Evolutionary conservation across 2,113 vertebrate genomes (phyloP).

Genomic region (Ctenomys sociabilis): DNA sequence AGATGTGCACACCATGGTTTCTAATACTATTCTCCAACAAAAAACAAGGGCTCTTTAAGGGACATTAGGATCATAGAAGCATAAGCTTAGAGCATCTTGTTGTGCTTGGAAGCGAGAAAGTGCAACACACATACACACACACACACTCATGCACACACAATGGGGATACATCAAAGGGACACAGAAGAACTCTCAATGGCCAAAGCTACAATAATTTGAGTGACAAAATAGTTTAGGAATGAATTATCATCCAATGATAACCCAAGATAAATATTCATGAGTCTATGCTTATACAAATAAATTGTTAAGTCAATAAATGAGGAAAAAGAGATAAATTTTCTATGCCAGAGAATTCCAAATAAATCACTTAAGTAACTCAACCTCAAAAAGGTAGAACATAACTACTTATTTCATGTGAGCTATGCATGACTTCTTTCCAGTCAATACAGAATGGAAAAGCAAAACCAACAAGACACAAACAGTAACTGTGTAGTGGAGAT

Average conservation of each 20-base stretch:
- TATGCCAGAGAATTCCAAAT: not conserved
- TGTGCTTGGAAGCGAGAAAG: not conserved
- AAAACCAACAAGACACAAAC: not conserved
- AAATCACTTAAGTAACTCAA: not conserved
- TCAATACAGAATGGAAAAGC: not conserved
- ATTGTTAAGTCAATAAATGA: not conserved
- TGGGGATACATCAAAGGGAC: not conserved
- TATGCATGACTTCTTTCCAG: not conserved
- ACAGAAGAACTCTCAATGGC: not conserved
- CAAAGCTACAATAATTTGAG: not conserved
- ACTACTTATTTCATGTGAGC: not conserved
- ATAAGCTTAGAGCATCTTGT: not conserved
- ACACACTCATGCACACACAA: not conserved
- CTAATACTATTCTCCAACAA: not conserved
- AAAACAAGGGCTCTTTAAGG: not conserved
- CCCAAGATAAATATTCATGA: not conserved
- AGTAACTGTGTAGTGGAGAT: not conserved
- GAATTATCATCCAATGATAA: not conserved
- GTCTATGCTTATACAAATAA: not conserved
- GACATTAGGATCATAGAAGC: not conserved
- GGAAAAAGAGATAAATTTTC: not conserved
- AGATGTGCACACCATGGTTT: not conserved
- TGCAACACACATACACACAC: not conserved
- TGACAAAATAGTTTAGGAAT: not conserved
- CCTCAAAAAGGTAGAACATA: not conserved